Conservation (phyloP, 2,113 vertebrate genomes). For the Galbula dea region DNA sequence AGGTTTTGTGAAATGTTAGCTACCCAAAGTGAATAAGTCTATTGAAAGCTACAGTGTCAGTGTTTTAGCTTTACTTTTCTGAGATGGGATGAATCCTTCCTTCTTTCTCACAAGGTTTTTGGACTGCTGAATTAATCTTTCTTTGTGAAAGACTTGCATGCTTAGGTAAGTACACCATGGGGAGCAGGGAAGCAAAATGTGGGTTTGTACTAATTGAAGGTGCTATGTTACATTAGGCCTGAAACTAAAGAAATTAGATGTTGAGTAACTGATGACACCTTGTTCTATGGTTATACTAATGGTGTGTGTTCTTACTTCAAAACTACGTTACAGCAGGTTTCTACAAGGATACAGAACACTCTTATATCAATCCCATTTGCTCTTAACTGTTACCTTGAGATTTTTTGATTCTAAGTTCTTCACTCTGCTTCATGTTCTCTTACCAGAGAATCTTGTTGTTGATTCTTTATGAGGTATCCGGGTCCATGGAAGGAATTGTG, state of each 20-base stretch:
- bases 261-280: not conserved
- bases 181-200: not conserved
- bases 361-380: not conserved
- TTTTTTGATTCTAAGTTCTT: not conserved
- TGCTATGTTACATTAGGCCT: not conserved
- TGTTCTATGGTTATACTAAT: not conserved
- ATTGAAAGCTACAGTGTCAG: not conserved
- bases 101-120: not conserved
- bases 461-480: not conserved
- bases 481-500: not conserved
- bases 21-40: not conserved
- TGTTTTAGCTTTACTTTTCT: not conserved
- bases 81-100: not conserved
- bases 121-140: not conserved
- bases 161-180: not conserved
- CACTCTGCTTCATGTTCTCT: not conserved
- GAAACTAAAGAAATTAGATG: not conserved
- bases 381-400: not conserved
- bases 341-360: not conserved
- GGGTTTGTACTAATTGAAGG: not conserved
- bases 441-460: not conserved
- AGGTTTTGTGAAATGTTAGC: not conserved
- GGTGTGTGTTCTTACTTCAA: not conserved
- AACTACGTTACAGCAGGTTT: not conserved
- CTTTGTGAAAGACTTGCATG: not conserved